These are phyloP conservation scores for Meriones unguiculatus DNA, from an alignment of 2,113 vertebrate species.

Conservation along the genomic window DNA sequence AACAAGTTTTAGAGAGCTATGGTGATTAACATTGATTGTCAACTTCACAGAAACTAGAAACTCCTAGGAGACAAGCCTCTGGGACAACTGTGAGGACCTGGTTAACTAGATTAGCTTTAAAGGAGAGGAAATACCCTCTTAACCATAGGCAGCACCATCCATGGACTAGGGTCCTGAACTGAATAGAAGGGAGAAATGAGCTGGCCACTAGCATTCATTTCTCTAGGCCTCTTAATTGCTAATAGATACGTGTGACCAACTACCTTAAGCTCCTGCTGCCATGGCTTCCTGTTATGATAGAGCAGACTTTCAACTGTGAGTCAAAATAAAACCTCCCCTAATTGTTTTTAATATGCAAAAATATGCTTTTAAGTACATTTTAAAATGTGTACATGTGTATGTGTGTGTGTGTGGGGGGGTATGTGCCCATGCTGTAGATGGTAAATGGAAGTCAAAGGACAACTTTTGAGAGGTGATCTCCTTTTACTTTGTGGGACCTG, in stretches of 20 bases:
- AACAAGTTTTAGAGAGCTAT: slow-evolving; percentile 9
- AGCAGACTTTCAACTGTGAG: neutral
- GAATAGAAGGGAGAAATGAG: neutral
- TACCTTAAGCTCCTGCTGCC: neutral
- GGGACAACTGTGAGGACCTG: neutral
- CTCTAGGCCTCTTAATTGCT: neutral
- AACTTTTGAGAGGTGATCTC: neutral
- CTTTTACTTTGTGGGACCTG: neutral
- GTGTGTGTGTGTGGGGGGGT: neutral
- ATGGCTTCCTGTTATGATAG: neutral
- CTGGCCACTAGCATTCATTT: neutral
- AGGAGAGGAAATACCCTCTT: neutral
- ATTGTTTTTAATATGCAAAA: neutral
- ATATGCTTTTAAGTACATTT: neutral
- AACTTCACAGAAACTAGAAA: neutral
- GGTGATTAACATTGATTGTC: too few relatives aligned
- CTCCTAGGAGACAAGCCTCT: neutral
- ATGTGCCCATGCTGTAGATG: neutral
- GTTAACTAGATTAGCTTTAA: neutral
- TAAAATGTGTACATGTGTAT: neutral
- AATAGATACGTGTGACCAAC: neutral
- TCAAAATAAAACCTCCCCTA: neutral
- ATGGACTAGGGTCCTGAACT: neutral
- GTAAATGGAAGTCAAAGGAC: neutral
- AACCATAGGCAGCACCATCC: neutral